Evolutionary conservation across 2,113 vertebrate species (phyloP).

Genomic region (Aptenodytes patagonicus): DNA sequence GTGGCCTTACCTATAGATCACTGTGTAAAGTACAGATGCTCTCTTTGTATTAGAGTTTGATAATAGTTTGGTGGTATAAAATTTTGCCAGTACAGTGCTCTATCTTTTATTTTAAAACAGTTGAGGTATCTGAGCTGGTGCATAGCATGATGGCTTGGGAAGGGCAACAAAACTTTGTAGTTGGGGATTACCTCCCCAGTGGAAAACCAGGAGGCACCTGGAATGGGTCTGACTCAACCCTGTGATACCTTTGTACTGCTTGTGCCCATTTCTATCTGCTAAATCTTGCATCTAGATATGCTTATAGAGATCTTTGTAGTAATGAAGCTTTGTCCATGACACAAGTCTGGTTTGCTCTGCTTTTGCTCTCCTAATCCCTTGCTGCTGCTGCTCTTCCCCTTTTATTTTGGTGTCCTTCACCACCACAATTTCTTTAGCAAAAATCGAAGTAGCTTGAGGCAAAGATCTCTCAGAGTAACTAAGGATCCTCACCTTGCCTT

Average conservation of each 20-base stretch:
- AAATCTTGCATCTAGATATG: neutral
- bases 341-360: neutral
- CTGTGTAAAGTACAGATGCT: neutral
- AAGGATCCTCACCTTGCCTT: neutral
- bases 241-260: neutral
- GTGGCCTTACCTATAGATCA: fast-evolving
- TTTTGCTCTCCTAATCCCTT: neutral
- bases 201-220: neutral
- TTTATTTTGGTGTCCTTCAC: neutral
- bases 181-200: neutral
- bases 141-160: neutral
- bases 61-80: neutral
- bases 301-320: neutral
- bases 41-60: neutral
- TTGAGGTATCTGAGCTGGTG: neutral
- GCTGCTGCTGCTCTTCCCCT: neutral
- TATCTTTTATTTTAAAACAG: neutral
- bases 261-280: neutral
- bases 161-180: neutral
- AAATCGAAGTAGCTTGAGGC: neutral
- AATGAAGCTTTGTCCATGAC: neutral
- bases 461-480: neutral
- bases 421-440: neutral
- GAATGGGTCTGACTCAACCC: neutral
- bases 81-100: neutral